Evolutionary conservation across 2,888 invertebrate genomes (phyloP), one percentile per base, ranked within the genome.

Genomic region (Cinara cedri): DNA sequence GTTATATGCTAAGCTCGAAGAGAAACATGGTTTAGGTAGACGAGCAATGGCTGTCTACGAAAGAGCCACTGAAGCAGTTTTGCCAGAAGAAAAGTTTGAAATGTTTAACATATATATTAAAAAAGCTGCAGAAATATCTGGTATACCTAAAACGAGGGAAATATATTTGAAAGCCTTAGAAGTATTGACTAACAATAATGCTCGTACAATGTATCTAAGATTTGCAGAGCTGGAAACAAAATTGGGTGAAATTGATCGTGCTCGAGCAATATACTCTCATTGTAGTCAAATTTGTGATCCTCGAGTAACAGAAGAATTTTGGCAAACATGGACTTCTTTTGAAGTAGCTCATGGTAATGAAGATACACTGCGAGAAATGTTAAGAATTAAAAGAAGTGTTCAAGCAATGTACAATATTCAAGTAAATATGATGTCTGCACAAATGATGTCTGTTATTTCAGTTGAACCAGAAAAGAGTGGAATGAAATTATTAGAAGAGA

Each of bases 41-140:
- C 98, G 98, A 87, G 98, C 98, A 9, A 98, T 99, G 97, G 93
- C 94, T n/a, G 97, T 99, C 0, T 99, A 99, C 87, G 98, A 98
- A 86, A 89, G 97, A 83, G 97, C 98, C 1, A 96, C 97, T 3
- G 91, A 91, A 84, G 95, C 95, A 19, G 98, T 99, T 51, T 90
- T 94, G 46, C 93, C 93, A 24, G 94, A 96, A 84, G 94, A 99
- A 87, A 95, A 95, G 91, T 95, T 96, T 86, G 96, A 97, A 89
- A 94, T 99, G 90, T 99, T 95, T 86, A 99, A 98, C 86, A 95
- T 99, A 83, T 99, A 99, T 85, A 95, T 99, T 75, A 97, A 97
- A 86, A 95, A 97, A 86, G 98, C 98, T 16, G 97, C 97, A 0
- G 97, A 98, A 86, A 94, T 98, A 83, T 98, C 97, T 87, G 99